Evolutionary conservation across 2,888 invertebrate genomes (phyloP), one percentile per base, ranked within the genome.

Genomic region (Cheilosia vernalis): DNA sequence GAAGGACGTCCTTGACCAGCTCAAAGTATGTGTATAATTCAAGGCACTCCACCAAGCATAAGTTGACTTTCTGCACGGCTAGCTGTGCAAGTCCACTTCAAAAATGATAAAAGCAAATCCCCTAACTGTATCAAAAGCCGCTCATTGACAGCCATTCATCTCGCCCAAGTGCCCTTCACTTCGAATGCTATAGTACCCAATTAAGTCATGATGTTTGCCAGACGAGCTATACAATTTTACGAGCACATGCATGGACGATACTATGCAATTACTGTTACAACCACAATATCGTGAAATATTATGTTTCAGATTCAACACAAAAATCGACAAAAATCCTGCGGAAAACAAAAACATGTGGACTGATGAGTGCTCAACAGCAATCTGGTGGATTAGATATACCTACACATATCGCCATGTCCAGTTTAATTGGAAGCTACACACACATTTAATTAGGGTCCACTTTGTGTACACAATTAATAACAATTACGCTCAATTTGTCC

Each of bases 401-500:
- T 21, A n/a, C 27, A 33, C 47, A 33, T 19, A 13, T 37, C 30
- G 9, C 30, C 30, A 66, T 51, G 74, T 64, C 69, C 80, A 44
- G 17, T 70, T 69, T 84, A 84, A 84, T 84, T 84, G 84, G 84
- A 70, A 27, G 51, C 53, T 63, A 70, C 74, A 64, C 67, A 67
- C 69, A 74, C 58, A 74, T 84, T 85, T 85, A 85, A 85, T 85
- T 85, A 85, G 76, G 70, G 66, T 72, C 76, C 85, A 76, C 85
- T 85, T 69, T 81, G 85, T 55, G 81, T 76, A 53, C 76, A 76
- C 81, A 77, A 85, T 85, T 85, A 85, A 85, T 85, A 81, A 85
- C 81, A 81, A 85, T 81, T 85, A 85, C 72, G 81, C 81, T 81
- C 85, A 81, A 85, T 85, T 85, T 85, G 70, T 66, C 63, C 81